Evolutionary conservation across 2,797 vertebrate genomes (phyloP), one percentile per base, ranked within the genome.

Genomic region (Gymnodraco acuticeps): DNA sequence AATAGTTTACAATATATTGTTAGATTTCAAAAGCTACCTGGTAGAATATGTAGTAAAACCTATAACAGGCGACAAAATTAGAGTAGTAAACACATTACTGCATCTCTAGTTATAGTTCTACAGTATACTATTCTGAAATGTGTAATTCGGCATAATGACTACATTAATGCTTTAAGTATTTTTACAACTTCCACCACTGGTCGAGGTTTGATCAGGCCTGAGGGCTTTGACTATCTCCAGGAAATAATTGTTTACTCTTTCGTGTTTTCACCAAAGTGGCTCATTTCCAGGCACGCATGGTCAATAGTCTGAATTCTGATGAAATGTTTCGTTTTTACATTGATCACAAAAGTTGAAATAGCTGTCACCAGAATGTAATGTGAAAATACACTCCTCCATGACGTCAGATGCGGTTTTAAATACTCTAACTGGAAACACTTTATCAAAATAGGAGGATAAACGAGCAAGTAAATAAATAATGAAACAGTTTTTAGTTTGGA

Each of bases 231-330:
- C 7, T 54, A 59, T 47, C 27, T 72, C 50, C 12, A 4, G 14
- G 20, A 38, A 66, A 77, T 58, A 53, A 5, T 55, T 20, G 10
- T 23, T 68, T 13, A 20, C 2, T 45, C 9, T n/a, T 82, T 64
- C 75, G 66, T 73, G 64, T 80, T 81, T 55, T 3, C 23, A 20
- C 45, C 19, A 67, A 4, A 2, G 11, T 20, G 23, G 47, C 38
- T 52, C 3, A 10, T 63, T 64, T 83, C 71, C 77, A 70, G 74
- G 66, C 12, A 4, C 17, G 5, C 5, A 56, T 10, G 8, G 31
- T 48, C 33, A 19, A 31, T 38, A 52, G 10, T 20, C 15, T 16
- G 2, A 72, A 56, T 15, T 67, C 5, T 47, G 27, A 61, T 6
- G 9, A 0, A 55, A 17, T 33, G 6, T 12, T 59, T 41, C 14